Conservation (phyloP, 1,140 invertebrate species). For the Ceratina calcarata region DNA sequence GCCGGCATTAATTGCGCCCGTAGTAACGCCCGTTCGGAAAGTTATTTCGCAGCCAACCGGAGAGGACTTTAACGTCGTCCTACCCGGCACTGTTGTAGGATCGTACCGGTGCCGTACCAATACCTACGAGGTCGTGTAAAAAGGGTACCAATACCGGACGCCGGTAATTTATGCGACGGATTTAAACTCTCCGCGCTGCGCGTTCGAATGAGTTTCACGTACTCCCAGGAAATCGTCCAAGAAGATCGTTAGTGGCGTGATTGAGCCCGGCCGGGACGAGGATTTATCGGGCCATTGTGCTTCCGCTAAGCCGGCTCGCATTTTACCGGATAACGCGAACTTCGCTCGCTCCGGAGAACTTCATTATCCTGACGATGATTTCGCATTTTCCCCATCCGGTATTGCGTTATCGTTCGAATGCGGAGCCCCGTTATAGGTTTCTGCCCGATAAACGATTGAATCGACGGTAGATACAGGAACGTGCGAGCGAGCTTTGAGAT, state of each 20-base stretch:
- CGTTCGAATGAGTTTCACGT: constrained; percentile 50
- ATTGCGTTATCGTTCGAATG: not conserved
- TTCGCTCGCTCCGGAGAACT: constrained; percentile 26
- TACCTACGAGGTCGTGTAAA: not conserved
- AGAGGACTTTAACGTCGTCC: constrained; percentile 37
- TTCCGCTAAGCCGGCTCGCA: constrained; percentile 6
- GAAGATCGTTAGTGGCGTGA: constrained; percentile 44
- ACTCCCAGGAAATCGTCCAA: constrained; percentile 47
- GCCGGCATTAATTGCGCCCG: constrained; percentile 58
- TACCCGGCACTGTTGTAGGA: constrained; percentile 44
- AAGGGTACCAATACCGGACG: constrained; percentile 34
- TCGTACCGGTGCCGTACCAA: constrained; percentile 16
- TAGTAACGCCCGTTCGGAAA: constrained; percentile 31
- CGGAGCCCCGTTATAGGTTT: no score
- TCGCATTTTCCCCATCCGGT: not conserved
- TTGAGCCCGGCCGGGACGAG: constrained; percentile 7
- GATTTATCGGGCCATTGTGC: constrained; percentile 40
- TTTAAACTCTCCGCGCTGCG: constrained; percentile 39
- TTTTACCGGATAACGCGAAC: constrained; percentile 32
- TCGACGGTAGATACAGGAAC: not conserved
- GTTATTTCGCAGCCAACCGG: constrained; percentile 48
- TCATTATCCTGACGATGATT: constrained; percentile 32
- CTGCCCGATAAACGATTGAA: not conserved
- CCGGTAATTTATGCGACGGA: constrained; percentile 59
- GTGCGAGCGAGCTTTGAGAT: not conserved